Evolutionary conservation across 2,888 invertebrate genomes (phyloP).

Genomic region (Andrena bicolor): DNA sequence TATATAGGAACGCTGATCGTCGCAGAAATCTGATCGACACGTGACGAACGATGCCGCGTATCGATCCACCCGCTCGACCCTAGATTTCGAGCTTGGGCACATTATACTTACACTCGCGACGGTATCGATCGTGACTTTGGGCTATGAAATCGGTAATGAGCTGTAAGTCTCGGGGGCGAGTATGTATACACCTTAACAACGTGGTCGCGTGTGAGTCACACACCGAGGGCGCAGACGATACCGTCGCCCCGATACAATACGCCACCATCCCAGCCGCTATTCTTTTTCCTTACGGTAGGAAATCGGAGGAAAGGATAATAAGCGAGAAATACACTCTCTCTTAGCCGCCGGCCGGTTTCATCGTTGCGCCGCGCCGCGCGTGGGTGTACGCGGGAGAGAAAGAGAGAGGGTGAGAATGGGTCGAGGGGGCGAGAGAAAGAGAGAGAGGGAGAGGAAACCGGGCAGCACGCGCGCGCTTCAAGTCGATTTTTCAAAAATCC

Average conservation of each 20-base stretch:
- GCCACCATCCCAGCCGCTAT: constrained; percentile 60
- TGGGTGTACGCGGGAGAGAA: constrained; percentile 66
- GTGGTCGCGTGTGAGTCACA: constrained; percentile 71
- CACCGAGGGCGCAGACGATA: constrained; percentile 62
- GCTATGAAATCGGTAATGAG: constrained; percentile 84
- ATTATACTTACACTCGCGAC: constrained; percentile 3
- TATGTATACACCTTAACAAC: constrained; percentile 41
- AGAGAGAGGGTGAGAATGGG: constrained; percentile 6
- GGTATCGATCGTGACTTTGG: constrained; percentile 67
- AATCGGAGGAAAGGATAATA: constrained; percentile 84
- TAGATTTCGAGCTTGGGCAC: constrained; percentile 35
- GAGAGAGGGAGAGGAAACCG: constrained; percentile 37
- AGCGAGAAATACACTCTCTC: constrained; percentile 82
- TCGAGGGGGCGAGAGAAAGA: neutral
- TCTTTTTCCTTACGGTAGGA: constrained; percentile 75
- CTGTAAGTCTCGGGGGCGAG: constrained; percentile 78
- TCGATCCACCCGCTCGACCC: neutral
- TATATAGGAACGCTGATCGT: neutral
- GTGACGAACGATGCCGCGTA: constrained; percentile 20
- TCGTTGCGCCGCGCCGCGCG: constrained; percentile 67
- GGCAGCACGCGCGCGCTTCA: constrained; percentile 51
- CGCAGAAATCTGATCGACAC: constrained; percentile 43
- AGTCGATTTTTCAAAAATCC: constrained; percentile 71
- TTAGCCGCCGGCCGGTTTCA: constrained; percentile 75
- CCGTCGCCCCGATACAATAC: constrained; percentile 51